Base-by-base conservation (phyloP, 2,797 vertebrate genomes). In the Poeciliopsis paucimaculata region DNA sequence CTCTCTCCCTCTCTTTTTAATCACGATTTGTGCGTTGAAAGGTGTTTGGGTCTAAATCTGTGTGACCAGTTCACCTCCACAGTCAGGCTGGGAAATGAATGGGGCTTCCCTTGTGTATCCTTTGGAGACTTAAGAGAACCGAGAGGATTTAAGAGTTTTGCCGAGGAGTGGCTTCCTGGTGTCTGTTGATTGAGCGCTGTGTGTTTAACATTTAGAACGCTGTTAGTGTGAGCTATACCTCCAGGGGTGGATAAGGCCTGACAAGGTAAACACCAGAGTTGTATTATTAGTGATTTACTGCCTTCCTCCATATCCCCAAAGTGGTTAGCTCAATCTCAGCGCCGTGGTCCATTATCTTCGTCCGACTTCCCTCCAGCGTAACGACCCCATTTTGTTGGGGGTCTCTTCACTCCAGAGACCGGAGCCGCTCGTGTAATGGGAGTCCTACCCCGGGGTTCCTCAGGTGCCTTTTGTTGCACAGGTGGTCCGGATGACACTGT, bases 381-480 rank as follows among this genome's bases (percentile, higher is more conserved):
- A 71, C 79, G 68, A 78, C 43, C 82, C 82, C 81, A 84, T 90
- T 93, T 87, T 89, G 88, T 91, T 86, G 88, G n/a, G n/a, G n/a
- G n/a, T n/a, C n/a, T n/a, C 82, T 88, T 81, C 80, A 75, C 79
- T 88, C 84, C 41, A 23, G 76, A 36, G 79, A 81, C 77, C 6
- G 60, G 73, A 86, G 64, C 68, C 76, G 80, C 73, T 84, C 55
- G 0, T 36, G 47, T 90, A 90, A 92, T 80, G 88, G 81, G 51
- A 89, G 82, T 85, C 85, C 80, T 72, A 39, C 72, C 77, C 86
- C 79, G 43, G 76, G 85, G 84, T 87, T 76, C 81, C 83, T 86
- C 81, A 82, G 90, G 88, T 90, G 88, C 68, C 89, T 91, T 89
- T 94, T 94, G 93, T 94, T 90, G 16, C 78, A 72, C 87, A 91